Evolutionary conservation across 2,888 invertebrate species (phyloP).

Genomic region (Gari tellinella): DNA sequence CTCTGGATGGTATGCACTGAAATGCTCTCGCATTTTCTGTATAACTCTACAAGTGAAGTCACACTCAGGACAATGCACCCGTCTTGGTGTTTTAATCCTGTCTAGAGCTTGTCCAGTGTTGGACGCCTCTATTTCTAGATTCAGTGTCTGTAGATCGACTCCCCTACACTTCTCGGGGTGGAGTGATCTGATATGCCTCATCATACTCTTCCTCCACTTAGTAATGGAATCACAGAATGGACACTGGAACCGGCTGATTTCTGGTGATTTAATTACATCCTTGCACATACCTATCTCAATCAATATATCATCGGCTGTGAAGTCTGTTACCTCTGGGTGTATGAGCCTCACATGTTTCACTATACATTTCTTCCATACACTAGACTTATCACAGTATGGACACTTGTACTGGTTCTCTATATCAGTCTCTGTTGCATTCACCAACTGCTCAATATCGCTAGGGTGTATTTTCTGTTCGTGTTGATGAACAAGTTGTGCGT

Average conservation of each 20-base stretch:
- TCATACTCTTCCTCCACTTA: conserved; percentile 27
- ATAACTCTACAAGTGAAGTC: conserved; percentile 11
- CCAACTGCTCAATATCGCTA: not conserved
- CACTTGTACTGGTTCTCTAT: conserved; percentile 7
- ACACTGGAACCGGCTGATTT: conserved; percentile 10
- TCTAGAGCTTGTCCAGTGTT: too few species aligned
- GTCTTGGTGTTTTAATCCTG: not conserved
- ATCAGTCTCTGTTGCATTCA: conserved; percentile 5
- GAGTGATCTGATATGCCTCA: conserved; percentile 22
- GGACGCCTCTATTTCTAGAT: too few species aligned
- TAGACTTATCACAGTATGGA: conserved; percentile 34
- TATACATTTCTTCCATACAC: conserved; percentile 31
- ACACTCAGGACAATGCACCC: conserved; percentile 22
- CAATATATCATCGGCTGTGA: not conserved
- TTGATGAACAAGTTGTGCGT: not conserved
- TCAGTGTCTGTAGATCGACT: conserved; percentile 6
- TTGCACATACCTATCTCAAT: not conserved
- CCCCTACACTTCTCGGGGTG: conserved; percentile 21
- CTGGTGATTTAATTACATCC: conserved; percentile 1
- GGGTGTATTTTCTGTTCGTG: not conserved
- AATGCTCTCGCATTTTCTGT: conserved; percentile 22
- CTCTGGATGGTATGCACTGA: too few species aligned
- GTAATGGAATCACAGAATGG: conserved; percentile 33
- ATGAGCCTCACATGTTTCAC: conserved; percentile 21
- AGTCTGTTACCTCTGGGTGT: conserved; percentile 9